Evolutionary conservation across 2,888 invertebrate species (phyloP).

Genomic region (Cybosia mesomella): DNA sequence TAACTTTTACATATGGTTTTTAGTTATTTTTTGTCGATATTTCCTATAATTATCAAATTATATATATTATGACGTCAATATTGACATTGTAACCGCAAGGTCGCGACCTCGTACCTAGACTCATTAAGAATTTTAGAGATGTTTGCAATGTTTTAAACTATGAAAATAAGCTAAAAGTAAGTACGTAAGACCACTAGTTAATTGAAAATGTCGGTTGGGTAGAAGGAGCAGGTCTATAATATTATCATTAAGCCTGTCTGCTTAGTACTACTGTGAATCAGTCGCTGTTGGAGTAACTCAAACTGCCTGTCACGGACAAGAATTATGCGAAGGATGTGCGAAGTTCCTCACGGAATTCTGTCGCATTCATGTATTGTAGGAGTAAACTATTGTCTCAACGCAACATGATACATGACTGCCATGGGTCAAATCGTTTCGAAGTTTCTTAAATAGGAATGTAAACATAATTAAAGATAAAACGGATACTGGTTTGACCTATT

Average conservation of each 20-base stretch:
- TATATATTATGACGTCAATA: conserved; percentile 21
- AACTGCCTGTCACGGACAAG: not conserved
- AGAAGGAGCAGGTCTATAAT: too few relatives aligned
- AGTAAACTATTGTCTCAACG: too few relatives aligned
- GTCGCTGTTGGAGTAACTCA: not conserved
- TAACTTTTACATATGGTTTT: not conserved
- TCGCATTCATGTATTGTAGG: too few relatives aligned
- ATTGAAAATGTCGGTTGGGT: not conserved
- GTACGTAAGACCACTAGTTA: not conserved
- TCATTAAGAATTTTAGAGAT: conserved; percentile 7
- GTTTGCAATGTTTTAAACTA: conserved; percentile 1
- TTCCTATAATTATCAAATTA: conserved; percentile 7
- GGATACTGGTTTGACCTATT: too few relatives aligned
- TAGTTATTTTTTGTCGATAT: not conserved
- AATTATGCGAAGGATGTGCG: not conserved
- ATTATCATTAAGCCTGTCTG: too few relatives aligned
- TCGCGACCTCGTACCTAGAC: conserved; percentile 2
- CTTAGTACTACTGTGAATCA: not conserved
- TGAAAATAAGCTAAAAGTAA: not conserved
- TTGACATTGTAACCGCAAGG: conserved; percentile 15
- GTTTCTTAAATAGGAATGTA: too few relatives aligned
- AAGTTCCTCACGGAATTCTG: too few relatives aligned
- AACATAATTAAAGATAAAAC: too few relatives aligned
- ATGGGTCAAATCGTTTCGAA: too few relatives aligned
- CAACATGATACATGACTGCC: too few relatives aligned